These are phyloP conservation scores for Spea hammondii DNA, from an alignment of 2,797 vertebrate species.

Conservation along the genomic window DNA sequence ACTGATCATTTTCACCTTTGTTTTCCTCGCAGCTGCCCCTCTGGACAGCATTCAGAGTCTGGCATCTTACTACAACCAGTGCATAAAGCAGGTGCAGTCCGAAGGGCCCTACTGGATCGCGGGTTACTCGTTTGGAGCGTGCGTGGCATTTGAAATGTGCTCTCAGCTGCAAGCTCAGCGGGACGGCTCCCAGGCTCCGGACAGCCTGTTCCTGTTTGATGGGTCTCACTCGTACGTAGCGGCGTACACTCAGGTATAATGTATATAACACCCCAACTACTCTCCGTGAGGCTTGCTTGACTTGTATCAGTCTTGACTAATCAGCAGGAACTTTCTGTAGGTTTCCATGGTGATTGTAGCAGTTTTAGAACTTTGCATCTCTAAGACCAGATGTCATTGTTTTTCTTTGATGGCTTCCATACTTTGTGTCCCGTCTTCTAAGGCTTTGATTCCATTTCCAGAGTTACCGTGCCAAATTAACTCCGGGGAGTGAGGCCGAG, in stretches of 20 bases:
- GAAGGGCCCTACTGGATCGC: slow-evolving; percentile 89
- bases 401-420: too few species aligned
- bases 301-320: too few species aligned
- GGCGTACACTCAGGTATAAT: slow-evolving; percentile 86
- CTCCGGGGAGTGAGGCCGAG: slow-evolving; percentile 83
- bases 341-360: too few species aligned
- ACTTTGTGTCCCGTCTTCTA: too few species aligned
- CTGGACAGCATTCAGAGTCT: slow-evolving; percentile 88
- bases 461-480: slow-evolving; percentile 90
- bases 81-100: slow-evolving; percentile 82
- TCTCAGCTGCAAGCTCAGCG: slow-evolving; percentile 85
- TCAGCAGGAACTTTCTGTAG: too few species aligned
- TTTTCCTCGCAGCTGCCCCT: slow-evolving; percentile 77
- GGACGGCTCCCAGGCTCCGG: slow-evolving; percentile 65
- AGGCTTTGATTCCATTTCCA: slow-evolving; percentile 56
- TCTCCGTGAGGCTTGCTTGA: too few species aligned
- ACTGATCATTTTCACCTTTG: too few species aligned
- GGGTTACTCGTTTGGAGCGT: slow-evolving; percentile 95
- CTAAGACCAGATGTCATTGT: too few species aligned
- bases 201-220: slow-evolving; percentile 88
- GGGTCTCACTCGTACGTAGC: slow-evolving; percentile 92
- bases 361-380: too few species aligned
- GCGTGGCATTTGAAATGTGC: slow-evolving; percentile 97
- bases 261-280: too few species aligned
- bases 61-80: slow-evolving; percentile 85